Conservation (phyloP, 2,113 vertebrate species). For the Bos javanicus region DNA sequence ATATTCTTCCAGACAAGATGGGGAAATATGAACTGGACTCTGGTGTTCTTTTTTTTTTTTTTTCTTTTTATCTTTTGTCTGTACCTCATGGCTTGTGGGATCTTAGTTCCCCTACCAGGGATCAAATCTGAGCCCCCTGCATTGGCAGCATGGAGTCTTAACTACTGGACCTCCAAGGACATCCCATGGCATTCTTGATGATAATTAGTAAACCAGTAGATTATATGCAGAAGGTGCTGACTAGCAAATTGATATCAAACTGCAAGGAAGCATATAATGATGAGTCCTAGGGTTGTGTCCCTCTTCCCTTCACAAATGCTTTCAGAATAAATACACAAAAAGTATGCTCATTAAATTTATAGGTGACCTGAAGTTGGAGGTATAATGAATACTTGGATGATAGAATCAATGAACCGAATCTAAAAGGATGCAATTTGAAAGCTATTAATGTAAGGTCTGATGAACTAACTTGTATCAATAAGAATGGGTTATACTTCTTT, state of each 20-base stretch:
- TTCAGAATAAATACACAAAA: not conserved
- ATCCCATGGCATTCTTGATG: not conserved
- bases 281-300: not conserved
- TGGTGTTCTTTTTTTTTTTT: not conserved
- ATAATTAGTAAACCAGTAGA: not conserved
- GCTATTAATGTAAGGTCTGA: not conserved
- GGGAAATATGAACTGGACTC: not conserved
- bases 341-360: not conserved
- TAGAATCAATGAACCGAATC: not conserved
- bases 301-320: not conserved
- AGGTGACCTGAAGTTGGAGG: not conserved
- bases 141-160: not conserved
- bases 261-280: not conserved
- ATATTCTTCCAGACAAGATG: constrained; percentile 10
- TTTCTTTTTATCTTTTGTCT: not conserved
- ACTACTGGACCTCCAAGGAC: not conserved
- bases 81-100: not conserved
- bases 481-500: not conserved
- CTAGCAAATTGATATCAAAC: not conserved
- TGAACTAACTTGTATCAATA: not conserved
- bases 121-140: not conserved
- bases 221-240: not conserved
- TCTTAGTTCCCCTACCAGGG: not conserved
- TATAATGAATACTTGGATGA: not conserved
- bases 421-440: not conserved